These are phyloP conservation scores for Baccha elongata DNA, from an alignment of 2,888 invertebrate genomes.

Conservation along the genomic window DNA sequence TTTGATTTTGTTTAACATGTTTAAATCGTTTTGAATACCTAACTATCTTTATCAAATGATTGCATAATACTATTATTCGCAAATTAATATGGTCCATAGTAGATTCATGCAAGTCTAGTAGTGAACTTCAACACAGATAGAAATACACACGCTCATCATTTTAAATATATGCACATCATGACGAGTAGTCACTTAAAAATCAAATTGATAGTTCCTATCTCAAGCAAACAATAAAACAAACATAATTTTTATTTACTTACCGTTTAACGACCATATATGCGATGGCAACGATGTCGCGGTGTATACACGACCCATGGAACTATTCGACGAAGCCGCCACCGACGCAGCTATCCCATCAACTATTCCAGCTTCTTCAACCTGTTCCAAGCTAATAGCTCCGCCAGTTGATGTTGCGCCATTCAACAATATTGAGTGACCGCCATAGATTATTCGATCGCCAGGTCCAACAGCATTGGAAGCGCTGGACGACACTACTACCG, in stretches of 20 bases:
- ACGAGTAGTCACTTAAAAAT: slow-evolving; percentile 30
- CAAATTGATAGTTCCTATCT: slow-evolving; percentile 62
- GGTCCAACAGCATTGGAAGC: slow-evolving; percentile 42
- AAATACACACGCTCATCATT: slow-evolving; percentile 3
- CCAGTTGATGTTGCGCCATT: slow-evolving; percentile 84
- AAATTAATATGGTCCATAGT: no score
- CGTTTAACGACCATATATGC: slow-evolving; percentile 96
- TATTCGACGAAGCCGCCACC: slow-evolving; percentile 79
- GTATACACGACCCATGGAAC: slow-evolving; percentile 90
- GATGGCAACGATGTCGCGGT: slow-evolving; percentile 95
- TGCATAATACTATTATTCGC: no score
- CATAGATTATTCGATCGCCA: slow-evolving; percentile 63
- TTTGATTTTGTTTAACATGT: no score
- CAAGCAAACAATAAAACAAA: slow-evolving; percentile 5
- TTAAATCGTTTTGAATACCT: no score
- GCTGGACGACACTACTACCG: slow-evolving; percentile 46
- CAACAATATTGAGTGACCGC: slow-evolving; percentile 87
- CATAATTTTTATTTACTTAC: slow-evolving; percentile 84
- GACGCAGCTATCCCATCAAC: slow-evolving; percentile 81
- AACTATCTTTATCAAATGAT: no score
- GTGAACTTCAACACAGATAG: slow-evolving; percentile 30
- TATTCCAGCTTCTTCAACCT: slow-evolving; percentile 76
- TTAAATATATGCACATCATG: slow-evolving; percentile 15
- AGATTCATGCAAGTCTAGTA: no score
- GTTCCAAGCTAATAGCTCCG: slow-evolving; percentile 62